Conservation (phyloP, 2,888 invertebrate species). For the Oxycera nigricornis region DNA sequence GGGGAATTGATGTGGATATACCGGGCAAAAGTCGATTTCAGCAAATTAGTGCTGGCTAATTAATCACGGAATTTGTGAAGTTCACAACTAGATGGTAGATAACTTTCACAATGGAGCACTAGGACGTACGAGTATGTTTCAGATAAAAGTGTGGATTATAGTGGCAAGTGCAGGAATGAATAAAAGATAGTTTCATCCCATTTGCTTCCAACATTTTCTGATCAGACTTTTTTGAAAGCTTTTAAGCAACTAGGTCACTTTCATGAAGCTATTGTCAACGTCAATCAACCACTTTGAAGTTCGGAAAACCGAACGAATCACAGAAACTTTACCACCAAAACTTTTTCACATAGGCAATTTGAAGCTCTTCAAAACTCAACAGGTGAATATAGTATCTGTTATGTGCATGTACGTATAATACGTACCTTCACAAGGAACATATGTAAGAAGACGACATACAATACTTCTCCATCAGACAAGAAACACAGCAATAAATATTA, state of each 20-base stretch:
- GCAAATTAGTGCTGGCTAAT: too few relatives aligned
- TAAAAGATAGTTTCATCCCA: too few relatives aligned
- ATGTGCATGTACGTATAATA: not conserved
- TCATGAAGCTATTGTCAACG: not conserved
- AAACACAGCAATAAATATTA: not conserved
- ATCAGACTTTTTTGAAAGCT: too few relatives aligned
- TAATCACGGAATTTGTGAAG: too few relatives aligned
- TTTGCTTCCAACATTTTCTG: too few relatives aligned
- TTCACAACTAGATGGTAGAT: too few relatives aligned
- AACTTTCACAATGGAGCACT: too few relatives aligned
- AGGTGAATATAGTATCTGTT: not conserved
- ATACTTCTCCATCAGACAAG: not conserved
- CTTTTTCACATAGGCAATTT: not conserved
- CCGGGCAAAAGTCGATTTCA: too few relatives aligned
- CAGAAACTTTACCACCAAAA: not conserved
- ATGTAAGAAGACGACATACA: not conserved
- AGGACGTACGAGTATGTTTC: too few relatives aligned
- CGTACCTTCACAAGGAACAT: too few relatives aligned
- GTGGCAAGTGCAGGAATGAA: too few relatives aligned
- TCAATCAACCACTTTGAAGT: not conserved
- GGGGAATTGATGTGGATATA: not conserved
- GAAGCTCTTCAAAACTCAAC: not conserved
- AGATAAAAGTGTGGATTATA: too few relatives aligned
- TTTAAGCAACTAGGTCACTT: not conserved
- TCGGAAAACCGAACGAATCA: not conserved